A percentile compares a stretch with the other conserved stretches of the same genome.
Conservation (phyloP, 2,888 invertebrate species). For the Euplexia lucipara region DNA sequence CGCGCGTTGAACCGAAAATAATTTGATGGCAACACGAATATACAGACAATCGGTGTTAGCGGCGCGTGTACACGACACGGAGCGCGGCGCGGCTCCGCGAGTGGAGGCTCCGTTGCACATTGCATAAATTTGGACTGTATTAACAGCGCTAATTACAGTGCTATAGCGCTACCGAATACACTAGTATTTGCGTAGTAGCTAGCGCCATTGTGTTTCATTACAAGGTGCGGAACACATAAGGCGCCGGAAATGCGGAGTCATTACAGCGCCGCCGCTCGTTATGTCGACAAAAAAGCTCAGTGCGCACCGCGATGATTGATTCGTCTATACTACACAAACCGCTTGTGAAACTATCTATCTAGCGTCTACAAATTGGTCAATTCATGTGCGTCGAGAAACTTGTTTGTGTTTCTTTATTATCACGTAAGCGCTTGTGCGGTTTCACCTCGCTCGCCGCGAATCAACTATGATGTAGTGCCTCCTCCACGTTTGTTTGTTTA, state of each 20-base stretch:
- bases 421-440: slow-evolving; percentile 74
- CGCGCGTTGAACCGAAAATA: slow-evolving; percentile 75
- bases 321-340: slow-evolving; percentile 75
- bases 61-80: slow-evolving; percentile 48
- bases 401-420: slow-evolving; percentile 79
- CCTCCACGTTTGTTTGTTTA: slow-evolving; percentile 68
- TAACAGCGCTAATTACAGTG: slow-evolving; percentile 81
- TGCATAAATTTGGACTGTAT: slow-evolving; percentile 77
- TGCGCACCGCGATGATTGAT: slow-evolving; percentile 82
- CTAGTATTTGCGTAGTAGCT: slow-evolving; percentile 71
- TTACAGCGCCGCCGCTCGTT: slow-evolving; percentile 79
- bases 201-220: slow-evolving; percentile 76
- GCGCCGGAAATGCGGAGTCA: slow-evolving; percentile 80
- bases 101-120: slow-evolving; percentile 68
- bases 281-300: slow-evolving; percentile 80
- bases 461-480: slow-evolving; percentile 69
- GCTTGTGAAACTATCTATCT: slow-evolving; percentile 81
- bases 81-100: slow-evolving; percentile 37
- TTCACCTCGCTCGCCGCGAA: slow-evolving; percentile 72
- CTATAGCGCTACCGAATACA: slow-evolving; percentile 79
- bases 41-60: slow-evolving; percentile 70
- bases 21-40: slow-evolving; percentile 76
- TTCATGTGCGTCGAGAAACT: slow-evolving; percentile 79
- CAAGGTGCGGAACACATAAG: slow-evolving; percentile 70
- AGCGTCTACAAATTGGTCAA: slow-evolving; percentile 83